phyloP scores from a whole-genome alignment of 2,113 vertebrate genomes.

The Riparia riparia region DNA sequence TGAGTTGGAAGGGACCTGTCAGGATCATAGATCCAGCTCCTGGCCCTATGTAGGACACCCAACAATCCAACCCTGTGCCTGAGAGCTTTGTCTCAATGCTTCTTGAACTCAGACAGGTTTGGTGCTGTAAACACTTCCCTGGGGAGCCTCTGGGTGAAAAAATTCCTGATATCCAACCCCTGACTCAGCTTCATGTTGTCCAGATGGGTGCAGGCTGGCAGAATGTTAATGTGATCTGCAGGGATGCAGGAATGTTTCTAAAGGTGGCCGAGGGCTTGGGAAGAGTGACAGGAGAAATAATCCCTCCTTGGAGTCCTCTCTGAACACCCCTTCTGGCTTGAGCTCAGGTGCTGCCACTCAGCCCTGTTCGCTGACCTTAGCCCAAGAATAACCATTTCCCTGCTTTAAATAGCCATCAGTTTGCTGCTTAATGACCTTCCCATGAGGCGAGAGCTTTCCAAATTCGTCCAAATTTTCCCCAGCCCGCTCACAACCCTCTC shows the following conservation, averaged over 20 bases:
- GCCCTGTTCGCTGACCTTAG: slow-evolving; percentile 7
- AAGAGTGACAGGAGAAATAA: not conserved
- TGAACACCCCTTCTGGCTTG: fast-evolving
- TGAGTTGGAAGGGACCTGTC: not conserved
- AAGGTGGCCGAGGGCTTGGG: not conserved
- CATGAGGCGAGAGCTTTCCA: slow-evolving; percentile 16
- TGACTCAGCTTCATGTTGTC: not conserved
- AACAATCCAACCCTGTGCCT: not conserved
- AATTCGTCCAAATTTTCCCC: not conserved
- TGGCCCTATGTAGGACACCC: not conserved
- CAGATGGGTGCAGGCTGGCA: not conserved
- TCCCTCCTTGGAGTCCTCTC: not conserved
- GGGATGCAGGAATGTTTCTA: not conserved
- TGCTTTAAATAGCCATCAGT: slow-evolving; percentile 30
- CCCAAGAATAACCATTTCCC: not conserved
- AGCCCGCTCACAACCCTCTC: not conserved
- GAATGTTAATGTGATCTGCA: not conserved
- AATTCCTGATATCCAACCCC: not conserved
- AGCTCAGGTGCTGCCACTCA: not conserved
- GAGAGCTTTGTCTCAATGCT: not conserved
- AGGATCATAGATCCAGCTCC: not conserved
- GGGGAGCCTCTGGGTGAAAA: not conserved
- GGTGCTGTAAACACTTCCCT: not conserved
- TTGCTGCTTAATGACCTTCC: slow-evolving; percentile 31
- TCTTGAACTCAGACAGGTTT: not conserved